phyloP scores from a whole-genome alignment of 2,113 vertebrate genomes.

The Rissa tridactyla region DNA sequence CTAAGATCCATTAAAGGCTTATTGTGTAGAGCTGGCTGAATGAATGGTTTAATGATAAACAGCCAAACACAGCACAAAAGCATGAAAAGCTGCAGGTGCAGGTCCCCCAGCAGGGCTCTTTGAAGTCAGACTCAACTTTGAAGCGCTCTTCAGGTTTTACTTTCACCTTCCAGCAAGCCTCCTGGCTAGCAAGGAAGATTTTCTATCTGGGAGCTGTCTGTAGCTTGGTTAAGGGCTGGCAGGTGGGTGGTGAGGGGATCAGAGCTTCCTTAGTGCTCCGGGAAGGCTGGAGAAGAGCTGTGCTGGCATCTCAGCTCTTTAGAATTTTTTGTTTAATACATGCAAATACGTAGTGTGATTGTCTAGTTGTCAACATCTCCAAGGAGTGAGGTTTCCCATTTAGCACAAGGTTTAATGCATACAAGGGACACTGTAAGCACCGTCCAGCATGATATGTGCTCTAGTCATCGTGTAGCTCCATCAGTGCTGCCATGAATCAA shows the following conservation, averaged over 20 bases:
- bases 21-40: neutral
- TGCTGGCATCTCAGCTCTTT: neutral
- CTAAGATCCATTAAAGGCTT: neutral
- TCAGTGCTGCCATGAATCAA: neutral
- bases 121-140: neutral
- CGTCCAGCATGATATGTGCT: neutral
- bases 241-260: neutral
- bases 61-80: neutral
- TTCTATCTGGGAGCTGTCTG: neutral
- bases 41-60: neutral
- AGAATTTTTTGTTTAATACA: neutral
- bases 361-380: neutral
- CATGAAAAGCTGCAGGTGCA: neutral
- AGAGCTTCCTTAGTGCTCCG: neutral
- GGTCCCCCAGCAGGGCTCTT: neutral
- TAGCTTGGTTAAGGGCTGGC: neutral
- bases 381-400: neutral
- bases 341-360: neutral
- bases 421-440: neutral
- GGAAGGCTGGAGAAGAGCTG: neutral
- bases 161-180: neutral
- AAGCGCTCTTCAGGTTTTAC: neutral
- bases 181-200: neutral
- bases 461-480: accelerated
- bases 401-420: neutral